A percentile compares a stretch with the other conserved stretches of the same genome.
Conservation (phyloP, 2,797 vertebrate genomes). For the Trichosurus vulpecula region DNA sequence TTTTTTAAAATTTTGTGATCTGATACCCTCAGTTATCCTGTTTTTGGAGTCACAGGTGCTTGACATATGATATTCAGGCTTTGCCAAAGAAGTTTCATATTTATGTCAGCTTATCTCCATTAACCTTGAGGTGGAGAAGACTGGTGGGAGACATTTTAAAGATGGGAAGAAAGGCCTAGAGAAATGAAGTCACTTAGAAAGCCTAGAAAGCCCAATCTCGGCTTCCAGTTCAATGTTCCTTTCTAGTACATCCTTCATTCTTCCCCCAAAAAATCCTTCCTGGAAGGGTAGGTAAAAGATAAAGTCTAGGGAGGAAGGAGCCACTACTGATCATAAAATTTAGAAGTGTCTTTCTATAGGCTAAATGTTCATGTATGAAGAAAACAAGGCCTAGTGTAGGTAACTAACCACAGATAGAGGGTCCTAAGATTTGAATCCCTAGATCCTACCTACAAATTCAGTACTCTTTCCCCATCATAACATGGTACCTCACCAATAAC, state of each 20-base stretch:
- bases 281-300: background rate
- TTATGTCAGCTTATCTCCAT: background rate
- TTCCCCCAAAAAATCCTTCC: background rate
- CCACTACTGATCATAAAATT: background rate
- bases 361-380: background rate
- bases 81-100: background rate
- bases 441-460: background rate
- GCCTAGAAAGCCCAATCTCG: background rate
- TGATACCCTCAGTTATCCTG: background rate
- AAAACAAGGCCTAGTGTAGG: background rate
- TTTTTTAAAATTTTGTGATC: background rate
- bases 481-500: background rate
- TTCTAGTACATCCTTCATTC: background rate
- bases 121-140: background rate
- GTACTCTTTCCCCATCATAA: background rate
- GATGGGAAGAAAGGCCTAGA: background rate
- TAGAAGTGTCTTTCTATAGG: background rate
- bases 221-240: background rate
- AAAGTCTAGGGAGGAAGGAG: background rate
- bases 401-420: background rate
- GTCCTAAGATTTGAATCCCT: background rate
- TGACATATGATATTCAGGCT: background rate
- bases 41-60: background rate
- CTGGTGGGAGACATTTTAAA: background rate
- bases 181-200: background rate